Evolutionary conservation across 2,113 vertebrate genomes (phyloP), one percentile per base, ranked within the genome.

Genomic region (Cromileptes altivelis): DNA sequence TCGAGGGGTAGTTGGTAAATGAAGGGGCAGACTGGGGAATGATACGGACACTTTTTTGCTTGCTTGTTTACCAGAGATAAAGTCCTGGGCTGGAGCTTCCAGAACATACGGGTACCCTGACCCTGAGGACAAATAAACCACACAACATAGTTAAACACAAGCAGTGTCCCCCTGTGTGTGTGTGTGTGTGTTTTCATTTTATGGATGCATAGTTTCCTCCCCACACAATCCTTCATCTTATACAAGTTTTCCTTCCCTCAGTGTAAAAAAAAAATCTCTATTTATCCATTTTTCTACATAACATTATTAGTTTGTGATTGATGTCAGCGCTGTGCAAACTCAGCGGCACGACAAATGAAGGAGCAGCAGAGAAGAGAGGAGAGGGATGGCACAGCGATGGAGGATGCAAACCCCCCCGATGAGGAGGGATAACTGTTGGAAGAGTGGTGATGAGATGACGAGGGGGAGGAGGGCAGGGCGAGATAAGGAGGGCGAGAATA

Each of bases 91-190:
- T 40, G 93, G 92, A 40, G 92, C 62, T 55, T 94, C 88, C 92
- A 95, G 91, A 88, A 93, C 92, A 90, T 94, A 95, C 30, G 93
- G 91, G 78, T 93, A 96, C 89, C 95, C 95, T 94, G 91, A 94
- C 90, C 95, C 95, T 95, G 92, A 91, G 93, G 84, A 89, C 87
- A 94, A 80, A 95, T 85, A 93, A 73, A 95, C 84, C 91, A 94
- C 79, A 94, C 57, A 27, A 91, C 70, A 93, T 13, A 49, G 83
- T 95, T 95, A 94, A 85, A 79, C 81, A 90, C 45, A 75, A 63
- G 73, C 55, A 79, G 50, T 30, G 70, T 71, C 5, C 10, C 18
- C 18, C 6, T 78, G 18, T 75, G 45, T 40, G 21, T 75, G 42
- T 56, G 21, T 80, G 33, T 42, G n/a, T 53, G 30, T 30, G n/a